Conservation (phyloP, 2,797 vertebrate species). For the Cebuella pygmaea region DNA sequence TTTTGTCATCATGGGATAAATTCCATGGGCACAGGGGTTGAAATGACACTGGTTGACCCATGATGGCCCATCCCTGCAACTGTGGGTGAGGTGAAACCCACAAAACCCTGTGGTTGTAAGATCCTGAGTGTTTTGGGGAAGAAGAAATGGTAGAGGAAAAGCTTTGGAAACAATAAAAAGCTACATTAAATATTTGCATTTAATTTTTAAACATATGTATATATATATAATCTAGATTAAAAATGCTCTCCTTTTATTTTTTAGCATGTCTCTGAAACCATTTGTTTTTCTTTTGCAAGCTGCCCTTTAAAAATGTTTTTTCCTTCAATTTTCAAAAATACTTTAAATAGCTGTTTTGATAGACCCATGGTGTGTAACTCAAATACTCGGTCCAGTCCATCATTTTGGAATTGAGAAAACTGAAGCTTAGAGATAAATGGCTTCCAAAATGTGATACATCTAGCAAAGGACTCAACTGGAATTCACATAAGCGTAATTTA, state of each 20-base stretch:
- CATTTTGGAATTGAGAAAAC: neutral
- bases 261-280: neutral
- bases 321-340: neutral
- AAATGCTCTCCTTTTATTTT: neutral
- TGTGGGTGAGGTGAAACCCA: neutral
- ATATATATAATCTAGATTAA: neutral
- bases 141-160: neutral
- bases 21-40: neutral
- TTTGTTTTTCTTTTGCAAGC: slow-evolving; percentile 27
- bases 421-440: neutral
- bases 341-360: neutral
- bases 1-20: neutral
- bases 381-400: neutral
- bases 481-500: neutral
- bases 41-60: neutral
- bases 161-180: neutral
- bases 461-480: neutral
- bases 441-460: neutral
- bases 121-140: neutral
- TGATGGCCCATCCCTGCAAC: neutral
- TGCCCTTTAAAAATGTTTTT: neutral
- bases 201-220: neutral
- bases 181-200: neutral
- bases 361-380: neutral
- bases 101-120: neutral